Base-by-base conservation (phyloP, 2,888 invertebrate species). In the Leucophenga montana region DNA sequence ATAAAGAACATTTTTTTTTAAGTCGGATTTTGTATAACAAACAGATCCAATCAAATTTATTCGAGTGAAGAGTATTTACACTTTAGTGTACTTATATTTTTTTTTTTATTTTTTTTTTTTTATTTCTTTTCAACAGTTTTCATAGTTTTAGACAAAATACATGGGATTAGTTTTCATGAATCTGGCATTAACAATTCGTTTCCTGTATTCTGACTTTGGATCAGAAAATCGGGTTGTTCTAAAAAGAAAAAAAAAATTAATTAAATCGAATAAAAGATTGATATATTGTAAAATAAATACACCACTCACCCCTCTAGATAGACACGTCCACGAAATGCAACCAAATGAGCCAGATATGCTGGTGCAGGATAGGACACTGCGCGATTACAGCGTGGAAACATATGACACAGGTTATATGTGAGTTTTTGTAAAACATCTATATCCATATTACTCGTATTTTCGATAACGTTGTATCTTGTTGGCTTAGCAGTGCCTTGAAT, bases 311-410 rank as follows among this genome's bases (percentile, higher is more conserved):
- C 86, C 18, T 83, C 83, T 22, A 87, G 82, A 69, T 88, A 89
- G 8, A 87, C 88, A 8, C 86, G 85, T 0, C 90, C 95, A 16
- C 96, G 90, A 66, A 93, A 92, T 13, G 95, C 95, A n/a, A 94
- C 95, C 66, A 95, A 91, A 89, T 96, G 95, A 14, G 95, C 95
- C 87, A 96, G 94, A 89, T 96, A 96, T 0, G 95, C 95, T 0
- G 96, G 95, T 1, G 95, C 94, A 5, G 95, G 95, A 89, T 95
- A 95, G 14, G 95, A 95, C 0, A 96, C 95, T 50, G 95, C 90
- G 80, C 96, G 90, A 75, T 93, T 94, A 85, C 97, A 97, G 5
- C 97, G 92, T 0, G 94, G 91, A 89, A 95, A 97, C 90, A 95
- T 89, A 85, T 97, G 95, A 83, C 97, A 97, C 62, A 97, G 89